These are phyloP conservation scores for Plectrocnemia conspersa DNA, from an alignment of 1,140 invertebrate genomes.

Conservation along the genomic window DNA sequence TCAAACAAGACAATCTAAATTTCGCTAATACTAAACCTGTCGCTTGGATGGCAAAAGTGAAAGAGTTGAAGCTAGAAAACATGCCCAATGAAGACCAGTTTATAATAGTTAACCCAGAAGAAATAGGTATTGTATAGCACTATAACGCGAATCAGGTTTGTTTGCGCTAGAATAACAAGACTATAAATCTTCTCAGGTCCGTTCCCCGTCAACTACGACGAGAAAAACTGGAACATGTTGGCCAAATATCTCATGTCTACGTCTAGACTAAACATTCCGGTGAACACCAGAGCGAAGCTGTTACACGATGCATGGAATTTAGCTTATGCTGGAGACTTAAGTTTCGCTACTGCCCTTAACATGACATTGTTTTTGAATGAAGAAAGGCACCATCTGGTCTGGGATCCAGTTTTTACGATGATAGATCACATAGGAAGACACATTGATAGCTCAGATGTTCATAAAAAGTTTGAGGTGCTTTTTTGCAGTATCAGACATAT, in stretches of 20 bases:
- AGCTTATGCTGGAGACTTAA: conserved; percentile 69
- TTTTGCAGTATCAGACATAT: conserved; percentile 1
- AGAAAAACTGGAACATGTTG: conserved; percentile 71
- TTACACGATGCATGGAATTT: conserved; percentile 75
- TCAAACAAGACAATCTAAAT: conserved; percentile 53
- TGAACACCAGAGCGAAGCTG: conserved; percentile 67
- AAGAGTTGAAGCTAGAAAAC: conserved; percentile 48
- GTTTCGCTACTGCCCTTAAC: conserved; percentile 64
- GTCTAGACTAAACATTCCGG: conserved; percentile 56
- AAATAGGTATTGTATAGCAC: conserved; percentile 70
- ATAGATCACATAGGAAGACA: conserved; percentile 70
- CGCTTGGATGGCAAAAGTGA: conserved; percentile 58
- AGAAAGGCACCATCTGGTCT: conserved; percentile 67
- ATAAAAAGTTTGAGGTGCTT: conserved; percentile 63
- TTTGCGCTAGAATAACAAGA: background rate
- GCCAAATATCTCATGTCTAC: conserved; percentile 57
- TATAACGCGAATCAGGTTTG: background rate
- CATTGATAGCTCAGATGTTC: conserved; percentile 59
- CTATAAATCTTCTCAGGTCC: conserved; percentile 52
- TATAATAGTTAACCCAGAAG: conserved; percentile 73
- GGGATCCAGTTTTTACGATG: conserved; percentile 74
- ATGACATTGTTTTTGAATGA: conserved; percentile 69
- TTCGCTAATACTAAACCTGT: conserved; percentile 52
- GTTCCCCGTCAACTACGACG: conserved; percentile 78
- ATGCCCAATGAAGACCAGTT: conserved; percentile 56